These are phyloP conservation scores for Laticauda colubrina DNA, from an alignment of 2,113 vertebrate genomes.

Conservation along the genomic window DNA sequence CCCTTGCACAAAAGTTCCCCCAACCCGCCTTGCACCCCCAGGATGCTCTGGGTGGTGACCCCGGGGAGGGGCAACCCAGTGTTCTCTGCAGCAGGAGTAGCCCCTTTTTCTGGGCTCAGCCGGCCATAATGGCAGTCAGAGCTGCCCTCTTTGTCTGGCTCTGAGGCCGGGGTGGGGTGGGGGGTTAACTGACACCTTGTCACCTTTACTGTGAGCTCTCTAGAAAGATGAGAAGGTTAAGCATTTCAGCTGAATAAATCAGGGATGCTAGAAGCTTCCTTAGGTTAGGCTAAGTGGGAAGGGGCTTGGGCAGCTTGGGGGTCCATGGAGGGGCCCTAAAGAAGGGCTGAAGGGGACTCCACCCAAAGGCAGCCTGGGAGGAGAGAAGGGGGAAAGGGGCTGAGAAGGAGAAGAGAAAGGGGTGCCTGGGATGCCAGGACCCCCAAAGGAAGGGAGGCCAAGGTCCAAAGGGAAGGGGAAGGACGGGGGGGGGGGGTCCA, in stretches of 20 bases:
- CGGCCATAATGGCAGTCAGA: neutral
- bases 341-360: neutral
- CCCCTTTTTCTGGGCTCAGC: neutral
- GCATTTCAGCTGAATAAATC: neutral
- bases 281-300: accelerated
- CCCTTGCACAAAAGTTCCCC: neutral
- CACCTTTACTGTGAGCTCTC: neutral
- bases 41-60: too few relatives aligned
- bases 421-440: neutral
- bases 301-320: neutral
- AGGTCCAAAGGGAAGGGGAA: neutral
- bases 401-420: neutral
- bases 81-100: neutral
- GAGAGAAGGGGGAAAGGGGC: neutral
- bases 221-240: neutral
- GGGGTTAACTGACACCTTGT: neutral
- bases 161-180: neutral
- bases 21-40: too few relatives aligned
- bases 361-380: neutral
- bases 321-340: neutral
- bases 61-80: too few relatives aligned
- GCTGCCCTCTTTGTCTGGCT: neutral
- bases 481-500: neutral
- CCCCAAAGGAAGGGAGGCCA: neutral
- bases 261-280: neutral